A percentile compares a stretch with the other conserved stretches of the same genome.
Conservation (phyloP, 2,797 vertebrate genomes). For the Lepilemur septentrionalis region DNA sequence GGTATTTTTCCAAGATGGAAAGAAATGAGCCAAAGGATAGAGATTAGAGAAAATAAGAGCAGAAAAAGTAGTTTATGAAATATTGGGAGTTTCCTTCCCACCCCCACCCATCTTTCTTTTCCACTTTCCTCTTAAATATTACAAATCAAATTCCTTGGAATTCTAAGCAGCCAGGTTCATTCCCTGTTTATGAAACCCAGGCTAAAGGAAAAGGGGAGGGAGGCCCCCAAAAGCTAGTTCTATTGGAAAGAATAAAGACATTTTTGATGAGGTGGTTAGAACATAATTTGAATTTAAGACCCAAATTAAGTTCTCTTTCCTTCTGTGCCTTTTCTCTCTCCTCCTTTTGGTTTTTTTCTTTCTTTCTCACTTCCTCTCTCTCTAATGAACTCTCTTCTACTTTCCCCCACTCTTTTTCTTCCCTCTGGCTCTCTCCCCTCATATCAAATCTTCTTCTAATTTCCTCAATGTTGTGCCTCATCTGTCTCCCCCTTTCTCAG, state of each 20-base stretch:
- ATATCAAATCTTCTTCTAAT: neutral
- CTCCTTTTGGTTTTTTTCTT: neutral
- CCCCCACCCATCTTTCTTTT: neutral
- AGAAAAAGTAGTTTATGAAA: neutral
- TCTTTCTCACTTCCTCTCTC: neutral
- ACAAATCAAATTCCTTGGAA: constrained; percentile 58
- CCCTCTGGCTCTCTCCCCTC: neutral
- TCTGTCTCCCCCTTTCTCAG: constrained; percentile 71
- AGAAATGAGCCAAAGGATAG: constrained; percentile 54
- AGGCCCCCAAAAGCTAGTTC: neutral
- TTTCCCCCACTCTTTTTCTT: neutral
- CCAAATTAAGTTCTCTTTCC: constrained; percentile 41
- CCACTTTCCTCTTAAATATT: constrained; percentile 32
- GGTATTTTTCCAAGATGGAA: constrained; percentile 53
- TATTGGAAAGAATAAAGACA: neutral
- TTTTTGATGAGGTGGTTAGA: neutral
- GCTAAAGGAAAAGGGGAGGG: neutral
- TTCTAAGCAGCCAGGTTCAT: neutral
- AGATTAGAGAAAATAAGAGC: neutral
- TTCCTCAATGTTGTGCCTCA: constrained; percentile 23
- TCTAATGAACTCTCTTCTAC: neutral
- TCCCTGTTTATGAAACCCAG: constrained; percentile 30
- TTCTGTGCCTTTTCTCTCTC: constrained; percentile 31
- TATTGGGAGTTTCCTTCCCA: neutral
- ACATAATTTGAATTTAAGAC: constrained; percentile 44